These are phyloP conservation scores for Notothenia coriiceps DNA, from an alignment of 2,113 vertebrate genomes.

Conservation along the genomic window DNA sequence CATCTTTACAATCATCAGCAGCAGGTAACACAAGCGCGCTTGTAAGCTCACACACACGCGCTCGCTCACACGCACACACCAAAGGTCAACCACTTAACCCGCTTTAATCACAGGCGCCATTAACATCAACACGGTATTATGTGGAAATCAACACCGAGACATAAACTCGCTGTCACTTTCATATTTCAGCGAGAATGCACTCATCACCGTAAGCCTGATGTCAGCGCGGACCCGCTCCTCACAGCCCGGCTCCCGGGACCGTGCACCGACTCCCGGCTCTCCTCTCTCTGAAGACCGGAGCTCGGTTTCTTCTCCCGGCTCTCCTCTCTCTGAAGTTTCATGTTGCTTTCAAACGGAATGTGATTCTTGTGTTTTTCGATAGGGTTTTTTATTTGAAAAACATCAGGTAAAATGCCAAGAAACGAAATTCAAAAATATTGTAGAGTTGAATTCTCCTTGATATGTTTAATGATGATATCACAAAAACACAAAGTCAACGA, in stretches of 20 bases:
- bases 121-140: slow-evolving; percentile 64
- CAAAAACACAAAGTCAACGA: neutral
- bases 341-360: neutral
- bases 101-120: slow-evolving; percentile 69
- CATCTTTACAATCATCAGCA: slow-evolving; percentile 42
- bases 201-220: neutral
- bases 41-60: neutral
- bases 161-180: slow-evolving; percentile 49
- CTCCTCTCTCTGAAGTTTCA: too few relatives aligned
- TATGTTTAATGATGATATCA: neutral
- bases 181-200: slow-evolving; percentile 43
- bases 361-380: neutral
- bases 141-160: slow-evolving; percentile 59
- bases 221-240: neutral
- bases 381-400: neutral
- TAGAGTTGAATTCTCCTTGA: neutral
- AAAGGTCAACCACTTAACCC: slow-evolving; percentile 73
- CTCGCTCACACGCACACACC: neutral
- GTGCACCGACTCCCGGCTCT: too few relatives aligned
- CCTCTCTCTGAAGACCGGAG: too few relatives aligned
- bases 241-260: too few relatives aligned
- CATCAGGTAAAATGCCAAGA: neutral
- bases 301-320: too few relatives aligned
- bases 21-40: slow-evolving; percentile 23
- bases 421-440: neutral